Evolutionary conservation across 2,888 invertebrate genomes (phyloP).

Genomic region (Brenthis hecate): DNA sequence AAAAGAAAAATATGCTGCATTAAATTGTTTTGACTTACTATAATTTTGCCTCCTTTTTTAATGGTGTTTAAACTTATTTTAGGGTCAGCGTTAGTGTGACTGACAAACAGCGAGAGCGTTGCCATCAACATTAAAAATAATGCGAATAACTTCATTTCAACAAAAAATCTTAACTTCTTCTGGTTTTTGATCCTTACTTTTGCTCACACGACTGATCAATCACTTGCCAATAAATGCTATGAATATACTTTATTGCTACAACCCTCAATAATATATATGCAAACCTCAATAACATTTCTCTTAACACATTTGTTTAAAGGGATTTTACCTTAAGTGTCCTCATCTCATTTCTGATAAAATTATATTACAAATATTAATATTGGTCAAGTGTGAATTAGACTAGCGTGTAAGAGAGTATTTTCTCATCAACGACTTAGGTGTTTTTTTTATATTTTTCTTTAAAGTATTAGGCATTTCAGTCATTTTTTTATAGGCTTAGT

Average conservation of each 20-base stretch:
- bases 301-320: neutral
- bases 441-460: too few relatives aligned
- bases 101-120: neutral
- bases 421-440: too few relatives aligned
- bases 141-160: constrained; percentile 6
- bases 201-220: constrained; percentile 1
- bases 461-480: too few relatives aligned
- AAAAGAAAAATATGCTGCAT: too few relatives aligned
- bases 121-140: neutral
- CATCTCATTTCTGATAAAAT: too few relatives aligned
- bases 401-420: too few relatives aligned
- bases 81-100: neutral
- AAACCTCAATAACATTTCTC: constrained; percentile 10
- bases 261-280: constrained; percentile 1
- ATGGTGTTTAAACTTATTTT: constrained; percentile 11
- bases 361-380: too few relatives aligned
- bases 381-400: too few relatives aligned
- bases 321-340: too few relatives aligned
- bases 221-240: neutral
- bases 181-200: neutral
- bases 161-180: neutral
- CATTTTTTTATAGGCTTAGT: too few relatives aligned
- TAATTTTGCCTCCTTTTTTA: constrained; percentile 13
- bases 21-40: neutral
- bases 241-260: neutral